phyloP scores from a whole-genome alignment of 2,888 invertebrate genomes.

The Malthinus flaveolus region DNA sequence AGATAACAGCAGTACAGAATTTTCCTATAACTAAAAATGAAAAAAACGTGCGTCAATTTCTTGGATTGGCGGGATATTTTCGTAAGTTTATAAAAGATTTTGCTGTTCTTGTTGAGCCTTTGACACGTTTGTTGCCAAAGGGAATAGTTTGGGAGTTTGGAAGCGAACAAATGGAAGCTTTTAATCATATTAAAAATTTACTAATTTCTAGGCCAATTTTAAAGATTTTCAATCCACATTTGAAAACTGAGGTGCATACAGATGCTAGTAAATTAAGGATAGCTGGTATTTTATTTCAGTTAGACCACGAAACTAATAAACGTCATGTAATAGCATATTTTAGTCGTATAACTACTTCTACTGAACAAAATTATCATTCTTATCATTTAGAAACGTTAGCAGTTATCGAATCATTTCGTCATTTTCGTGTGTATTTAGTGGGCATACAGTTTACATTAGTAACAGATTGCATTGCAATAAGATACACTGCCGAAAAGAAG shows the following conservation, averaged over 20 bases:
- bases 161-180: slow-evolving; percentile 2
- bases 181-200: slow-evolving; percentile 1
- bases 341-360: slow-evolving; percentile 6
- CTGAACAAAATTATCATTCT: slow-evolving; percentile 13
- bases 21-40: slow-evolving; percentile 13
- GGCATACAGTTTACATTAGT: slow-evolving; percentile 32
- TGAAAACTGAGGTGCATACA: slow-evolving; percentile 14
- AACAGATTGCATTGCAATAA: slow-evolving; percentile 41
- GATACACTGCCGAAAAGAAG: slow-evolving; percentile 34
- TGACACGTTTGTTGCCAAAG: slow-evolving; percentile 6
- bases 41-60: slow-evolving; percentile 18
- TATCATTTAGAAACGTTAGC: slow-evolving; percentile 13
- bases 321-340: slow-evolving; percentile 4
- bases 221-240: slow-evolving; percentile 10
- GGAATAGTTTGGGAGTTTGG: background rate
- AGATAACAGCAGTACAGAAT: slow-evolving; percentile 7
- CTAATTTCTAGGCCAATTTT: slow-evolving; percentile 10
- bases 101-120: slow-evolving; percentile 5
- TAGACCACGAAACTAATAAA: slow-evolving; percentile 3
- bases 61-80: no score
- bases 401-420: slow-evolving; percentile 7
- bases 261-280: slow-evolving; percentile 8
- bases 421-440: no score
- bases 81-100: no score
- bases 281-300: slow-evolving; percentile 11